These are phyloP conservation scores for Molossus alvarezi DNA, from an alignment of 2,797 vertebrate genomes.

Conservation along the genomic window DNA sequence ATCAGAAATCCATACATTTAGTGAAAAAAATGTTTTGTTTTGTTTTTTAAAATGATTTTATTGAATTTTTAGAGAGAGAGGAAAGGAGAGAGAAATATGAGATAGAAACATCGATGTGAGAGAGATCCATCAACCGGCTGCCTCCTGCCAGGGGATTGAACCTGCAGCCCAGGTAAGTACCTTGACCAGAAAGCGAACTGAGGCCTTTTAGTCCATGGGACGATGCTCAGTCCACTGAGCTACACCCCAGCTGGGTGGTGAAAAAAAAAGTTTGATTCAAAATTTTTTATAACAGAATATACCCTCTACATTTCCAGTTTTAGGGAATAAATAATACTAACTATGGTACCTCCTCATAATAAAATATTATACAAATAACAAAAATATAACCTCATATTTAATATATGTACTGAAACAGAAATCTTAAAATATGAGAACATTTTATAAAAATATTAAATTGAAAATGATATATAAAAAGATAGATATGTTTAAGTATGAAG, in stretches of 20 bases:
- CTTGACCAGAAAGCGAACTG: too few species aligned
- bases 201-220: too few species aligned
- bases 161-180: too few species aligned
- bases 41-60: too few species aligned
- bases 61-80: too few species aligned
- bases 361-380: not conserved
- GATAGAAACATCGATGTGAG: too few species aligned
- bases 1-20: not conserved
- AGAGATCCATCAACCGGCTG: too few species aligned
- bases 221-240: too few species aligned
- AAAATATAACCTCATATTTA: not conserved
- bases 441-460: not conserved
- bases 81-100: too few species aligned
- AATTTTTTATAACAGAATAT: slow-evolving; percentile 7
- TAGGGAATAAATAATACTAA: not conserved
- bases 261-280: not conserved
- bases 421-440: not conserved
- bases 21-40: not conserved
- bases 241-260: too few species aligned
- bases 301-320: not conserved
- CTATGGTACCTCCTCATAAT: not conserved
- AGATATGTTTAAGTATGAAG: not conserved
- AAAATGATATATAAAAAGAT: not conserved
- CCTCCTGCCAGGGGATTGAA: too few species aligned
- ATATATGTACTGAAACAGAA: not conserved